These are phyloP conservation scores for Pilophorus perplexus DNA, from an alignment of 2,888 invertebrate genomes.

Conservation along the genomic window DNA sequence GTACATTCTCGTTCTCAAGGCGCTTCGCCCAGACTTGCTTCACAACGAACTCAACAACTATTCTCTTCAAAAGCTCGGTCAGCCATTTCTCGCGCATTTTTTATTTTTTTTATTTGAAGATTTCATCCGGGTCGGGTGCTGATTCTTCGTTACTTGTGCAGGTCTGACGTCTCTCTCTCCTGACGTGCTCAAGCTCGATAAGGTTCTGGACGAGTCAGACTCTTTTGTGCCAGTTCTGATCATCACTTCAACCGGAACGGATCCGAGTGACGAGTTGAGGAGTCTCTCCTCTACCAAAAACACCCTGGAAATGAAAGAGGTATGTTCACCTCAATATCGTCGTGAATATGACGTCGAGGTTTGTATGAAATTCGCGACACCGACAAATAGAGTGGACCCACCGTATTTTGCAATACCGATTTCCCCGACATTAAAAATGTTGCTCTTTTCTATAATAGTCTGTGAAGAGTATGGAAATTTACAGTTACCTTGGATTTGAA, in stretches of 20 bases:
- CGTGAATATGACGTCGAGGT: too few species aligned
- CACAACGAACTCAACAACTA: constrained; percentile 73
- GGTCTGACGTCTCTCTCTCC: constrained; percentile 60
- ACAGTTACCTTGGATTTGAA: too few species aligned
- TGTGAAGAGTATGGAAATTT: too few species aligned
- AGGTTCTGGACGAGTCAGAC: constrained; percentile 59
- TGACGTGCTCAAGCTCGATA: constrained; percentile 59
- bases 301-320: constrained; percentile 12
- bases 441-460: too few species aligned
- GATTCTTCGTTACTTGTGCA: too few species aligned
- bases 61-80: constrained; percentile 39
- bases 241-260: constrained; percentile 83
- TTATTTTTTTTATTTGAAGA: too few species aligned
- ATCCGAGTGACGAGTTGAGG: constrained; percentile 80
- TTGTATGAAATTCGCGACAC: too few species aligned
- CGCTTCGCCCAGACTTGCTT: constrained; percentile 78
- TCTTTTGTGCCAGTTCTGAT: constrained; percentile 73
- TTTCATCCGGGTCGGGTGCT: too few species aligned
- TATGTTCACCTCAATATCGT: too few species aligned
- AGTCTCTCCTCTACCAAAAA: constrained; percentile 48
- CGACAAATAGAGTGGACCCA: too few species aligned
- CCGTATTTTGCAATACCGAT: too few species aligned
- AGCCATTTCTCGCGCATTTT: background rate
- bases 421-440: too few species aligned
- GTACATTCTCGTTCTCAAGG: constrained; percentile 73